Percentiles rank a stretch among this genome's conserved stretches.
Conservation (phyloP, 1,140 invertebrate genomes). For the Formica exsecta region DNA sequence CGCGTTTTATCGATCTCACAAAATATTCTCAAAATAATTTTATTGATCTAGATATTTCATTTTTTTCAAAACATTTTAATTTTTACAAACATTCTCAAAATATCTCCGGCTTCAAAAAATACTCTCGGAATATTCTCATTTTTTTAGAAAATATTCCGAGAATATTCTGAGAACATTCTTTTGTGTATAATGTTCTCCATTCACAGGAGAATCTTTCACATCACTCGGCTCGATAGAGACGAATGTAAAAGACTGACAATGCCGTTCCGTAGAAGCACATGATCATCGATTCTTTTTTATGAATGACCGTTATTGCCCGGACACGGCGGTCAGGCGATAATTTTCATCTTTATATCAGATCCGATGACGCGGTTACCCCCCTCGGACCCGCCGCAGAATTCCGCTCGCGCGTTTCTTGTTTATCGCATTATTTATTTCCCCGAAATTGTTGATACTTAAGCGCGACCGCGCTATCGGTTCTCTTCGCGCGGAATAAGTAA, state of each 20-base stretch:
- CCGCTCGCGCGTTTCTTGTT: slow-evolving; percentile 12
- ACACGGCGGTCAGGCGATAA: slow-evolving; percentile 42
- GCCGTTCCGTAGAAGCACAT: slow-evolving; percentile 28
- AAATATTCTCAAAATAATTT: neutral
- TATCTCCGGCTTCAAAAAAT: neutral
- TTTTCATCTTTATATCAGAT: slow-evolving; percentile 44
- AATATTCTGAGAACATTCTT: slow-evolving; percentile 25
- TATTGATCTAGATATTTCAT: neutral
- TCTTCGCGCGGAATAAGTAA: slow-evolving; percentile 30
- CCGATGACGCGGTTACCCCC: slow-evolving; percentile 42
- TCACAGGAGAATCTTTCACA: slow-evolving; percentile 32
- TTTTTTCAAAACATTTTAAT: neutral
- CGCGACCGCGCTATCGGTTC: slow-evolving; percentile 32
- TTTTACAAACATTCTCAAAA: neutral
- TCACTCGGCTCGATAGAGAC: slow-evolving; percentile 37
- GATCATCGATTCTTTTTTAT: slow-evolving; percentile 44
- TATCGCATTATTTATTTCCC: slow-evolving; percentile 39
- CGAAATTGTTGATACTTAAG: slow-evolving; percentile 57
- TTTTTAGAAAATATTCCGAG: neutral
- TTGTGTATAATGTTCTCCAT: slow-evolving; percentile 24
- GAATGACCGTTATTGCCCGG: slow-evolving; percentile 43
- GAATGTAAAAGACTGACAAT: slow-evolving; percentile 52
- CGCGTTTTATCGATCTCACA: neutral
- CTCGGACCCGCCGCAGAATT: slow-evolving; percentile 21
- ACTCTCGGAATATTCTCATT: slow-evolving; percentile 4